Base-by-base conservation (phyloP, 2,888 invertebrate genomes). In the Teinopalpus imperialis region DNA sequence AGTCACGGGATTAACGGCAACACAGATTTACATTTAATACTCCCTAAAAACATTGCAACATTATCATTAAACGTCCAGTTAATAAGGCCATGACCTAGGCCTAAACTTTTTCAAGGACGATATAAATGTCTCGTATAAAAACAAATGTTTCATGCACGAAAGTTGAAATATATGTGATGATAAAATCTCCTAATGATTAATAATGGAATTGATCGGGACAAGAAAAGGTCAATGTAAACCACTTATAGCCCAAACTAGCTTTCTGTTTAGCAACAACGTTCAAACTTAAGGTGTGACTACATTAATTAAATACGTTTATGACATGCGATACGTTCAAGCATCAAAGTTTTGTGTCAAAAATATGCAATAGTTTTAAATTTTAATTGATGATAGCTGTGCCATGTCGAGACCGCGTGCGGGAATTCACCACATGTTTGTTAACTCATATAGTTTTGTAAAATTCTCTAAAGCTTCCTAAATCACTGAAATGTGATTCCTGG, bases 221-320 rank as follows among this genome's bases (percentile, higher is more conserved):
- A 40, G 30, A 29, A 55, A 57, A 59, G 56, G 57, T 59, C 59
- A 59, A 59, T 59, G 59, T 48, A 51, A 59, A 56, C 57, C 26
- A 36, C 50, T 55, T 46, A 43, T 43, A 31, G 35, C 45, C 43
- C 43, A 52, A 49, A 45, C 45, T 34, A 26, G 45, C 44, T 45
- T 45, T 45, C 27, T 13, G 40, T 35, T 49, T 36, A 41, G 45
- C 32, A 44, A 39, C 27, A 32, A 29, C 29, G 26, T 16, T 3
- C n/a, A 10, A 27, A 7, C 12, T 44, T 36, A 37, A 34, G 45
- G 39, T 27, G 45, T 20, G 45, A 27, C 10, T 18, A 27, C 14
- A 27, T 45, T 27, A n/a, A 21, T 20, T 30, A n/a, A 20, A 18
- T 37, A 27, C 20, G 9, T 1, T 20, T 7, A n/a, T 12, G 20